phyloP scores from a whole-genome alignment of 2,797 vertebrate species.

The Sebastiscus albofasciatus region DNA sequence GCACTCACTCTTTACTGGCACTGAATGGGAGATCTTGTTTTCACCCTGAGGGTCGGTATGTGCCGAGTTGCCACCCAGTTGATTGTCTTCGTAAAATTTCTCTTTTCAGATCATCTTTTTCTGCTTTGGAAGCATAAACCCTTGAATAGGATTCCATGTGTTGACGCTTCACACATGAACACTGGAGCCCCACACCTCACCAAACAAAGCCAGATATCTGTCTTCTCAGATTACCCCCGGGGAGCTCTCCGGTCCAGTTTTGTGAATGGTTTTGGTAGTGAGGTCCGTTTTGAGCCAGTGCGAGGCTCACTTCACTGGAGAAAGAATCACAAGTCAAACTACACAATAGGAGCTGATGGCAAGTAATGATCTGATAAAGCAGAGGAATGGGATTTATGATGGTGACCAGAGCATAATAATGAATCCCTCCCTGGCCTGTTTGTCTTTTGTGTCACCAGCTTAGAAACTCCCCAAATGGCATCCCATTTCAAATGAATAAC shows the following conservation, averaged over 20 bases:
- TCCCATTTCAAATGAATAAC: constrained; percentile 3
- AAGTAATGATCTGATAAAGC: background rate
- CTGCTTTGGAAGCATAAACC: background rate
- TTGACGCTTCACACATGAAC: background rate
- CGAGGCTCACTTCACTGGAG: background rate
- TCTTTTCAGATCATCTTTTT: background rate
- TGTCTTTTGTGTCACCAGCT: constrained; percentile 20
- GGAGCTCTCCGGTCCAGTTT: constrained; percentile 16
- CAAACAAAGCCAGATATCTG: background rate
- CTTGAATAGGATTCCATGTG: background rate
- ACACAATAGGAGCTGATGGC: background rate
- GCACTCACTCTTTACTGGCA: background rate
- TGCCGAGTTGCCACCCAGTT: background rate
- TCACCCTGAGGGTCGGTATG: background rate
- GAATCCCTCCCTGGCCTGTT: constrained; percentile 7
- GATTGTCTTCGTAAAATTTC: background rate
- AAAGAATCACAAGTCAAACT: background rate
- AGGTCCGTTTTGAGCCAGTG: background rate
- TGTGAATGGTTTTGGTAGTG: background rate
- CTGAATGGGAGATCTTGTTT: background rate
- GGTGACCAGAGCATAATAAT: background rate
- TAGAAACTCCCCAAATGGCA: background rate
- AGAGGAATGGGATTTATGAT: background rate
- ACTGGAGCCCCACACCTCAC: constrained; percentile 1
- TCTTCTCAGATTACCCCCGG: constrained; percentile 11